Percentiles rank a stretch among this genome's conserved stretches.
Conservation (phyloP, 2,888 invertebrate genomes). For the Drosophila tripunctata region DNA sequence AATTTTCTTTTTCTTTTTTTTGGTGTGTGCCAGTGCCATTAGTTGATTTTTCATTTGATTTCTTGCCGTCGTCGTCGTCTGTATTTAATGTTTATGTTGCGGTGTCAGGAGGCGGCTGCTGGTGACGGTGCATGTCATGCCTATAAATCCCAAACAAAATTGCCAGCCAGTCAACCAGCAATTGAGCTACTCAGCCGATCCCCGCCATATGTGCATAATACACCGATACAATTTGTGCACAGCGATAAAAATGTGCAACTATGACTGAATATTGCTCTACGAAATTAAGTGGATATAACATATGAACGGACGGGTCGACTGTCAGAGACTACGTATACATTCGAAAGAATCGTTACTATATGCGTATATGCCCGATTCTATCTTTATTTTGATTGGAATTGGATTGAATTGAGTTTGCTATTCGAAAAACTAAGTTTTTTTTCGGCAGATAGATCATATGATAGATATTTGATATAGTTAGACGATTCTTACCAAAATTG, state of each 20-base stretch:
- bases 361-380: too few species aligned
- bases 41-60: conserved; percentile 37
- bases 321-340: too few species aligned
- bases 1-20: background rate
- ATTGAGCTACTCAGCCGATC: conserved; percentile 15
- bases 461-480: too few species aligned
- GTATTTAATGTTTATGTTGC: conserved; percentile 21
- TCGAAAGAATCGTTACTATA: too few species aligned
- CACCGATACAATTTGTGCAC: conserved; percentile 60
- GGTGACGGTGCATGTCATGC: conserved; percentile 76
- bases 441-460: too few species aligned
- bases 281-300: background rate
- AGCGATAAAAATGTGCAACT: conserved; percentile 57
- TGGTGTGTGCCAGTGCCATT: conserved; percentile 36
- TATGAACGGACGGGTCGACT: too few species aligned
- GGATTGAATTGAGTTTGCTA: too few species aligned
- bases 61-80: conserved; percentile 5
- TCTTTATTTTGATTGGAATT: too few species aligned
- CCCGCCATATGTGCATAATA: too few species aligned
- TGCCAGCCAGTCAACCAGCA: conserved; percentile 44
- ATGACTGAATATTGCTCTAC: conserved; percentile 10
- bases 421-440: too few species aligned
- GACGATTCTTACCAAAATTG: too few species aligned
- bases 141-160: conserved; percentile 73
- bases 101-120: conserved; percentile 36